These are phyloP conservation scores for Bombus sibiricus DNA, from an alignment of 1,140 invertebrate species.

Conservation along the genomic window DNA sequence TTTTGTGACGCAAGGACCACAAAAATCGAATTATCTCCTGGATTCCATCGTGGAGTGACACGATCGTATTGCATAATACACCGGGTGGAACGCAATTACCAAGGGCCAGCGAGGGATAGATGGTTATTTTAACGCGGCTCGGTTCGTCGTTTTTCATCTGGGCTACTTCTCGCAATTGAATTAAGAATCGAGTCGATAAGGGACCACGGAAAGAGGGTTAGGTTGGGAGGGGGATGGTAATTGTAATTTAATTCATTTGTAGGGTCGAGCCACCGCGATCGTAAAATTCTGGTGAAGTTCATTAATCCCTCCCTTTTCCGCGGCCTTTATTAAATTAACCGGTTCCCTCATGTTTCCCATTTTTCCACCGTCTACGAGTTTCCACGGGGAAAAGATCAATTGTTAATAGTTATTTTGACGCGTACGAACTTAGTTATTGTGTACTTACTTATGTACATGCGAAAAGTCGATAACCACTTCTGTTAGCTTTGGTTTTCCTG, in stretches of 20 bases:
- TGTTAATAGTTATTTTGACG: not conserved
- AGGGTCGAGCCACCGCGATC: constrained; percentile 52
- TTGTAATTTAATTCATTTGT: constrained; percentile 67
- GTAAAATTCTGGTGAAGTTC: constrained; percentile 58
- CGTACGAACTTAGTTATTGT: not conserved
- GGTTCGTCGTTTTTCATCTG: constrained; percentile 60
- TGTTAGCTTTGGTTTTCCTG: not conserved
- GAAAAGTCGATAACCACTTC: not conserved
- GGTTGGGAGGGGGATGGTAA: constrained; percentile 25
- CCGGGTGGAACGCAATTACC: constrained; percentile 67
- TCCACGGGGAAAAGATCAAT: not conserved
- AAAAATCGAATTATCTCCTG: constrained; percentile 57
- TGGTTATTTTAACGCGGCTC: constrained; percentile 64
- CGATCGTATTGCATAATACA: constrained; percentile 59
- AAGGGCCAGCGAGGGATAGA: constrained; percentile 35
- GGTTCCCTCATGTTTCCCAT: not conserved
- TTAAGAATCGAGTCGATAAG: constrained; percentile 57
- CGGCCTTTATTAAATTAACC: constrained; percentile 54
- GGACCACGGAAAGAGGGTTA: constrained; percentile 17
- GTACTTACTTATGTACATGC: too few relatives aligned
- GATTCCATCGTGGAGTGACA: constrained; percentile 42
- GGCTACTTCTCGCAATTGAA: constrained; percentile 59
- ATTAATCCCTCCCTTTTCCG: constrained; percentile 52
- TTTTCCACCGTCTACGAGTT: not conserved
- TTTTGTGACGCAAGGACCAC: constrained; percentile 9